Evolutionary conservation across 2,888 invertebrate genomes (phyloP).

Genomic region (Eupithecia tripunctaria): DNA sequence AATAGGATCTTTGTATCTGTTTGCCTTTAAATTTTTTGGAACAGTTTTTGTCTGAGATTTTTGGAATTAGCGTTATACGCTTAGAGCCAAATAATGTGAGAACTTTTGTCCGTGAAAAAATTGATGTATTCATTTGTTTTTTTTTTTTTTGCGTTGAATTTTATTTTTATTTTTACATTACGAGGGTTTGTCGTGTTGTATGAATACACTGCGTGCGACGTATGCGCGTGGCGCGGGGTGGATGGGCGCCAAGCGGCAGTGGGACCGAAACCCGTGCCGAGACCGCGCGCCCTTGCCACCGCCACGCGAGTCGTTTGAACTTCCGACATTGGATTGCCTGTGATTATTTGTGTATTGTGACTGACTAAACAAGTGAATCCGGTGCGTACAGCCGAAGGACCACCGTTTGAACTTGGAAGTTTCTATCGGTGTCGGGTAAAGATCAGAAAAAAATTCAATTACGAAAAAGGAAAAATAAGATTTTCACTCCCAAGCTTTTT

Average conservation of each 20-base stretch:
- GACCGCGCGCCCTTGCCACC: conserved; percentile 63
- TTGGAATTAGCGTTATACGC: background rate
- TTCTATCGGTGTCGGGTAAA: background rate
- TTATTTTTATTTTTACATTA: background rate
- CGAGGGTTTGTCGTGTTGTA: background rate
- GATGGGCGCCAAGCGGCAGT: conserved; percentile 65
- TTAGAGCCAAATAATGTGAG: background rate
- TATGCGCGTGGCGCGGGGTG: conserved; percentile 58
- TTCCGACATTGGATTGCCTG: conserved; percentile 54
- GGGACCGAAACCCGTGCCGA: conserved; percentile 66
- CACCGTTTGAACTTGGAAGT: background rate
- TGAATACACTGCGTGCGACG: conserved; percentile 41
- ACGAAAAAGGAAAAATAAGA: background rate
- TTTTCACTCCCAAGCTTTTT: background rate
- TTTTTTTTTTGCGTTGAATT: background rate
- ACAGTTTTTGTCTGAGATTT: background rate
- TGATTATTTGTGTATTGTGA: conserved; percentile 51
- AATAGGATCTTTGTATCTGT: background rate
- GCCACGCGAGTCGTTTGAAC: conserved; percentile 45
- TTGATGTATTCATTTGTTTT: background rate
- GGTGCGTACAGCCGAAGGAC: background rate
- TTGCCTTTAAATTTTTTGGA: background rate
- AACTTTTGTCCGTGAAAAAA: background rate
- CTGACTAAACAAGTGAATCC: conserved; percentile 30
- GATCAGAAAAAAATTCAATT: background rate